Percentiles rank a stretch among this genome's conserved stretches.
These are phyloP conservation scores for Euwallacea fornicatus DNA, from an alignment of 1,140 invertebrate genomes.

Conservation along the genomic window DNA sequence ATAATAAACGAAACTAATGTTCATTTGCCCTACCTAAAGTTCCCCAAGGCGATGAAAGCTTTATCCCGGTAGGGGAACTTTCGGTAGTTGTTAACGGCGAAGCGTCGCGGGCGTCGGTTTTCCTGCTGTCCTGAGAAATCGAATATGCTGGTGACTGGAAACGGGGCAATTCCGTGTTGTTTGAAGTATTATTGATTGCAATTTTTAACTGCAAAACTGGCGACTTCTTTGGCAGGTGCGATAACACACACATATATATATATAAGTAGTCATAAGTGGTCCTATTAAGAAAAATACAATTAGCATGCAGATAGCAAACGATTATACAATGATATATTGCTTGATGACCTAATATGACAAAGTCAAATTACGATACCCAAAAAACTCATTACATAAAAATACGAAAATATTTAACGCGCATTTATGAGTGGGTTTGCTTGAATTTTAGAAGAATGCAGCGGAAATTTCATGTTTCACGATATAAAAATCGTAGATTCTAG, in stretches of 20 bases:
- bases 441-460: no score
- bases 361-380: background rate
- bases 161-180: background rate
- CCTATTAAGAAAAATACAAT: background rate
- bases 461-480: no score
- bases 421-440: no score
- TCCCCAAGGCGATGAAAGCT: no score
- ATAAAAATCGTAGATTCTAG: no score
- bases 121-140: background rate
- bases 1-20: no score
- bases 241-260: background rate
- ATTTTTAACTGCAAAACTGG: background rate
- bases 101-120: conserved; percentile 1
- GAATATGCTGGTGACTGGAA: background rate
- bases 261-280: background rate
- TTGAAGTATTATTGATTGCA: background rate
- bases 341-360: background rate
- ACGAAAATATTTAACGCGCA: background rate
- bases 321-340: background rate
- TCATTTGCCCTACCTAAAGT: no score
- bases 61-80: background rate
- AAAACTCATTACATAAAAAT: background rate
- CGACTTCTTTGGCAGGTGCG: background rate
- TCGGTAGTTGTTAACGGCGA: background rate
- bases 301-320: no score